These are phyloP conservation scores for Drosophila burlai DNA, from an alignment of 1,140 invertebrate genomes.

Conservation along the genomic window DNA sequence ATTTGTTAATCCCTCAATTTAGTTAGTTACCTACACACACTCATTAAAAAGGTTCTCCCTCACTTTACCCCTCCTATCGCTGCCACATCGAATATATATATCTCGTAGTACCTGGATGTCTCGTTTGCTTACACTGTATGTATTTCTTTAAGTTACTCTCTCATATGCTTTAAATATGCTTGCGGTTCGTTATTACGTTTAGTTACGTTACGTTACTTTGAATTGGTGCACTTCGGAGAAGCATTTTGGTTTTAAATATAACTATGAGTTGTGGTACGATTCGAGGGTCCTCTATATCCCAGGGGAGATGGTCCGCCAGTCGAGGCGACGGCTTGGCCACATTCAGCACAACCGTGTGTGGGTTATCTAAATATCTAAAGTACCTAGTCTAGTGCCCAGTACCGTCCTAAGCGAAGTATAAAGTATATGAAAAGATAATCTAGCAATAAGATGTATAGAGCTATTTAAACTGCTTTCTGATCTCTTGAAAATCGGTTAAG, in stretches of 20 bases:
- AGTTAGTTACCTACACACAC: constrained; percentile 66
- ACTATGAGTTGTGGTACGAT: constrained; percentile 42
- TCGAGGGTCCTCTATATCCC: background rate
- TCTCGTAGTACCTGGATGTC: constrained; percentile 47
- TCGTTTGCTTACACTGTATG: constrained; percentile 34
- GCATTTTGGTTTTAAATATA: constrained; percentile 34
- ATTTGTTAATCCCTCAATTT: constrained; percentile 51
- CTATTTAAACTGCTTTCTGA: fast-evolving
- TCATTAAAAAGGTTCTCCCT: constrained; percentile 59
- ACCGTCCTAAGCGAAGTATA: background rate
- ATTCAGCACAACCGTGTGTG: constrained; percentile 43
- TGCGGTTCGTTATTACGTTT: constrained; percentile 49
- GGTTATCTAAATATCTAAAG: constrained; percentile 31
- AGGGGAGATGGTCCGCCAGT: constrained; percentile 38
- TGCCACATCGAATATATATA: constrained; percentile 10
- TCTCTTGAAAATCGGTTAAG: background rate
- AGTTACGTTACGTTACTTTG: constrained; percentile 35
- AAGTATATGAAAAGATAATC: background rate
- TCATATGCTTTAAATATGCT: constrained; percentile 64
- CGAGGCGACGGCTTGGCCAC: constrained; percentile 26
- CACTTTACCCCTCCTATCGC: too few relatives aligned
- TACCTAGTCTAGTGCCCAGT: constrained; percentile 22
- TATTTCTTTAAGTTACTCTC: constrained; percentile 44
- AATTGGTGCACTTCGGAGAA: constrained; percentile 68
- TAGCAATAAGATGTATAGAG: background rate